Conservation (phyloP, 2,797 vertebrate species). For the Tympanoctomys barrerae region DNA sequence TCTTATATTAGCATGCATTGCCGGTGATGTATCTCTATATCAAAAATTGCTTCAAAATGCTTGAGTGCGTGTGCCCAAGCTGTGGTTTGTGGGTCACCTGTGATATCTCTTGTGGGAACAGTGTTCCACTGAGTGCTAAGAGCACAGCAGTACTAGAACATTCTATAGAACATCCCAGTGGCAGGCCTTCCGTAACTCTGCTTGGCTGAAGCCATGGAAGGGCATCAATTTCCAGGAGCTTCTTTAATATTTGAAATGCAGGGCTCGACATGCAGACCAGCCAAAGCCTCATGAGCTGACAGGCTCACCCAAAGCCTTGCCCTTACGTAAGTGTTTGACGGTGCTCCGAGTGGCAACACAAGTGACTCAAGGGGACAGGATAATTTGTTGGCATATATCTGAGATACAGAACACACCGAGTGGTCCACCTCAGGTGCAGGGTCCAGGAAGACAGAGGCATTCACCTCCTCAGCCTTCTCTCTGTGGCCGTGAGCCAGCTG, state of each 20-base stretch:
- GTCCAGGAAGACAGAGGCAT: fast-evolving
- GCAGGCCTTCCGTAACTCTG: neutral
- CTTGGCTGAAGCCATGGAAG: neutral
- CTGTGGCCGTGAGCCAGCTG: no score
- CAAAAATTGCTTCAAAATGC: neutral
- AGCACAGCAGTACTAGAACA: neutral
- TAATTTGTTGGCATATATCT: neutral
- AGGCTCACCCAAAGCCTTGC: neutral
- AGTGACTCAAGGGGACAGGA: neutral
- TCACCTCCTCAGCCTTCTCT: neutral
- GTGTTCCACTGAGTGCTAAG: neutral
- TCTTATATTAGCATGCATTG: neutral
- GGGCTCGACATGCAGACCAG: neutral
- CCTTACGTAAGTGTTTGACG: neutral
- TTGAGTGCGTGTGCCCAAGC: neutral
- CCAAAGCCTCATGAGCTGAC: neutral
- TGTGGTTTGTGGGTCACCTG: neutral
- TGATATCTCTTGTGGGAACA: neutral
- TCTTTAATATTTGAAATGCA: constrained; percentile 1
- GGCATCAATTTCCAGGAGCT: neutral
- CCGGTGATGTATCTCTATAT: neutral
- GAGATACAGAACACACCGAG: neutral
- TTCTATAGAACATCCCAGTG: neutral
- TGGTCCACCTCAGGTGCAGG: neutral
- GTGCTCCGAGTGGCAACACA: neutral